Conservation (phyloP, 2,797 vertebrate species). For the Melanotaenia boesemani region DNA sequence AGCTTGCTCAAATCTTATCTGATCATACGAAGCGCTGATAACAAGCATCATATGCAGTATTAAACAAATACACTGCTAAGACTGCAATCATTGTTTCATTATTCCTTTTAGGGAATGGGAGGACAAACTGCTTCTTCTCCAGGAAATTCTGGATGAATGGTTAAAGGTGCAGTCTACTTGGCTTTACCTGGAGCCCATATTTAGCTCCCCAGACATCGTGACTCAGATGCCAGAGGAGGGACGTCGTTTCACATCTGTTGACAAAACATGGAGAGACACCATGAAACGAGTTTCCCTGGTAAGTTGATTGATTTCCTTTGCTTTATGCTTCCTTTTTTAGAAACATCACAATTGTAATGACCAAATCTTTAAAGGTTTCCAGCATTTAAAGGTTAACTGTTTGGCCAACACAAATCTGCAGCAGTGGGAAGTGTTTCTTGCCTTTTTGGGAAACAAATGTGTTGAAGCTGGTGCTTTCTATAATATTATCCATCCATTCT, state of each 20-base stretch:
- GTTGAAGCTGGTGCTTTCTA: too few relatives aligned
- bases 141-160: conserved; percentile 92
- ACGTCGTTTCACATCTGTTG: conserved; percentile 84
- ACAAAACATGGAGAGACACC: conserved; percentile 88
- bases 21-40: neutral
- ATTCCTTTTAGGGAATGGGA: conserved; percentile 86
- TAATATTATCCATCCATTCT: too few relatives aligned
- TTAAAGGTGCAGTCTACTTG: conserved; percentile 91
- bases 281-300: conserved; percentile 87
- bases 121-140: conserved; percentile 86
- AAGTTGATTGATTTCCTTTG: conserved; percentile 29
- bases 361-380: neutral
- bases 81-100: neutral
- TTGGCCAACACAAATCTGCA: too few relatives aligned
- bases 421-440: too few relatives aligned
- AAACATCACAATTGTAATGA: neutral
- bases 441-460: too few relatives aligned
- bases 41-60: conserved; percentile 6
- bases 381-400: too few relatives aligned
- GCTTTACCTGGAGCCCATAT: conserved; percentile 92
- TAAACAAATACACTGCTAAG: conserved; percentile 8
- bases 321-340: neutral
- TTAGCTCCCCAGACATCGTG: conserved; percentile 92
- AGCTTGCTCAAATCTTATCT: neutral
- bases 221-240: conserved; percentile 92